These are phyloP conservation scores for Aphelinus certus DNA, from an alignment of 1,140 invertebrate species.

Conservation along the genomic window DNA sequence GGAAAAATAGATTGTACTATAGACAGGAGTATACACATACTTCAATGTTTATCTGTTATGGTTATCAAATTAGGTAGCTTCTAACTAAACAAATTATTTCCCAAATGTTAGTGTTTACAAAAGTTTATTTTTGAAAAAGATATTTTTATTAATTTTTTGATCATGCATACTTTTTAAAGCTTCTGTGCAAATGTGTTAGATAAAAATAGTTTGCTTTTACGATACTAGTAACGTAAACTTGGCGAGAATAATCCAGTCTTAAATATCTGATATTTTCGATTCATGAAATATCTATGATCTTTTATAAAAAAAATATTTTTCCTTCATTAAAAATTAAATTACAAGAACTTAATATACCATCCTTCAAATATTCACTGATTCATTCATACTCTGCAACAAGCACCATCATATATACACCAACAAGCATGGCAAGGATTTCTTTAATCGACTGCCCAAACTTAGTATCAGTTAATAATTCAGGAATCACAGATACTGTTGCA, in stretches of 20 bases:
- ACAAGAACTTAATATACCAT: constrained; percentile 12
- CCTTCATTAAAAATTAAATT: constrained; percentile 5
- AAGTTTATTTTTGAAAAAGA: too few species aligned
- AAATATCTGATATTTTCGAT: constrained; percentile 11
- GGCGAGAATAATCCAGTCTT: constrained; percentile 7
- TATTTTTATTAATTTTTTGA: constrained; percentile 12
- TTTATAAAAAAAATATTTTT: constrained; percentile 21
- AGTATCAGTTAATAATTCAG: constrained; percentile 87
- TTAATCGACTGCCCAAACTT: constrained; percentile 86
- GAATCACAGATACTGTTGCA: constrained; percentile 95
- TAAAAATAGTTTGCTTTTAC: constrained; percentile 18
- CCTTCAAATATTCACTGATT: constrained; percentile 43
- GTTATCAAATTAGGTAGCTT: too few species aligned
- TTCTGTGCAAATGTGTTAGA: background rate
- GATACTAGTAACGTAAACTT: background rate
- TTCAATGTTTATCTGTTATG: too few species aligned
- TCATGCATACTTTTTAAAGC: constrained; percentile 26
- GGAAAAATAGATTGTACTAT: too few species aligned
- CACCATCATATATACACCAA: constrained; percentile 93
- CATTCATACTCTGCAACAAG: constrained; percentile 88
- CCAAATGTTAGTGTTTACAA: too few species aligned
- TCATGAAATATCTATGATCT: constrained; percentile 22
- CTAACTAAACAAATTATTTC: background rate
- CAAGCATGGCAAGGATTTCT: constrained; percentile 84
- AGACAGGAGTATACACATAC: too few species aligned